Conservation (phyloP, 30 jellyfish, hydroid and myxozoan species). For the Aurelia aurita region DNA sequence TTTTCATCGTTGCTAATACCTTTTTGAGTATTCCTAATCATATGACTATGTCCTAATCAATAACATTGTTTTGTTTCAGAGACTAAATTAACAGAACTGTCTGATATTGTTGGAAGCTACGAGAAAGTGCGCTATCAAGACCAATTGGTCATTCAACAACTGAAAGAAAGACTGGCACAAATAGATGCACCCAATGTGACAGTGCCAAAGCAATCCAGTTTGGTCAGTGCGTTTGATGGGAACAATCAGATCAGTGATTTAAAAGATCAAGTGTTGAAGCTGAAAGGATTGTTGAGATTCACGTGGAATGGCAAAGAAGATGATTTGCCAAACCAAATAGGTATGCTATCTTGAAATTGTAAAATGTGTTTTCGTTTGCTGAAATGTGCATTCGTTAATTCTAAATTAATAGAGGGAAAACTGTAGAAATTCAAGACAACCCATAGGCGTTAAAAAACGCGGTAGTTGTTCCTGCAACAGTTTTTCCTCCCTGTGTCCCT, state of each 20-base stretch:
- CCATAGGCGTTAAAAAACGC: no score
- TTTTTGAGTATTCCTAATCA: no score
- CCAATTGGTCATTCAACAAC: slow-evolving; percentile 69
- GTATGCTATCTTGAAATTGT: no score
- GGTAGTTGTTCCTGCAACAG: no score
- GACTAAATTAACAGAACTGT: slow-evolving; percentile 71
- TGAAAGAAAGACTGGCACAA: slow-evolving; percentile 75
- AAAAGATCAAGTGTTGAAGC: slow-evolving; percentile 77
- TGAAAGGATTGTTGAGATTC: slow-evolving; percentile 69
- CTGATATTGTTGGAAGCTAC: slow-evolving; percentile 85
- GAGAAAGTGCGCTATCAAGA: slow-evolving; percentile 81
- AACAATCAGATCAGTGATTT: slow-evolving; percentile 68
- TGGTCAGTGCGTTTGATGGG: slow-evolving; percentile 14
- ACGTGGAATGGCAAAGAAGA: slow-evolving; percentile 45
- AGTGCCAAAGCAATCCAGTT: slow-evolving; percentile 2
- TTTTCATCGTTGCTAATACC: no score
- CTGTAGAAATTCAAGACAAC: no score
- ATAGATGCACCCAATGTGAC: slow-evolving; percentile 51
- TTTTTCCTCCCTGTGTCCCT: no score
- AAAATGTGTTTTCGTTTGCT: no score
- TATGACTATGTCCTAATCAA: no score
- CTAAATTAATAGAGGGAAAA: no score
- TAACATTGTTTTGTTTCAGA: slow-evolving; percentile 57
- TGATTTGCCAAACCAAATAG: slow-evolving; percentile 6
- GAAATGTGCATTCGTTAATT: no score